Evolutionary conservation across 2,113 vertebrate species (phyloP).

Genomic region (Callorhinus ursinus): DNA sequence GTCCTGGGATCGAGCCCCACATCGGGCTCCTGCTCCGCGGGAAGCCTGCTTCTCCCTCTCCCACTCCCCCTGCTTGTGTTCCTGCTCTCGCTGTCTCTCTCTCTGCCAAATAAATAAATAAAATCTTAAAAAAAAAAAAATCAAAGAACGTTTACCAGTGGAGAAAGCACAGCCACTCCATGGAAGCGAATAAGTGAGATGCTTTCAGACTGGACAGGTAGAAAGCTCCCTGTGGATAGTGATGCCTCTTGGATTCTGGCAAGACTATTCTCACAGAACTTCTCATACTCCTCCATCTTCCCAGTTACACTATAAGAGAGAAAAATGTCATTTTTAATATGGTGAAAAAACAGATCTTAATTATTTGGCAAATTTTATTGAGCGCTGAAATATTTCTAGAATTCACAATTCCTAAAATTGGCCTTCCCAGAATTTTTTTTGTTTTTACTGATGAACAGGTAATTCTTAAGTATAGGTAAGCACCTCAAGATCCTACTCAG

Average conservation of each 20-base stretch:
- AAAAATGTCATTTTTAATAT: conserved; percentile 34
- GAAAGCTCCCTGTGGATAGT: conserved; percentile 74
- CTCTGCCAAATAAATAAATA: no score
- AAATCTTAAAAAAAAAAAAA: background rate
- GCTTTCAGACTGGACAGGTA: conserved; percentile 71
- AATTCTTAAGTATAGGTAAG: conserved; percentile 8
- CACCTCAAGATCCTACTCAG: background rate
- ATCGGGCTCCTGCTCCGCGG: no score
- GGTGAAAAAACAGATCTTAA: background rate
- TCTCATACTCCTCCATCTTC: conserved; percentile 94
- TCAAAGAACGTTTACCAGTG: conserved; percentile 88
- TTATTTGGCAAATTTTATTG: background rate
- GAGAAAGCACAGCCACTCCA: conserved; percentile 91
- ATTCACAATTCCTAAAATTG: conserved; percentile 13
- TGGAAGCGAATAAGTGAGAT: conserved; percentile 90
- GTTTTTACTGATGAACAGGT: background rate
- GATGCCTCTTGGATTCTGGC: conserved; percentile 86
- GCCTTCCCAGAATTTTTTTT: background rate
- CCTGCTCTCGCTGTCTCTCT: no score
- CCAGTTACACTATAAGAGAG: conserved; percentile 65
- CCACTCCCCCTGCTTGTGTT: no score
- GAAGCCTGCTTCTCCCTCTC: no score
- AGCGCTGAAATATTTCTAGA: background rate
- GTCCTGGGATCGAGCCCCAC: no score
- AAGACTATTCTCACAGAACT: conserved; percentile 90